Evolutionary conservation across 35 echinoderm and acorn worm genomes (phyloP).

Genomic region (Amphiura filiformis): DNA sequence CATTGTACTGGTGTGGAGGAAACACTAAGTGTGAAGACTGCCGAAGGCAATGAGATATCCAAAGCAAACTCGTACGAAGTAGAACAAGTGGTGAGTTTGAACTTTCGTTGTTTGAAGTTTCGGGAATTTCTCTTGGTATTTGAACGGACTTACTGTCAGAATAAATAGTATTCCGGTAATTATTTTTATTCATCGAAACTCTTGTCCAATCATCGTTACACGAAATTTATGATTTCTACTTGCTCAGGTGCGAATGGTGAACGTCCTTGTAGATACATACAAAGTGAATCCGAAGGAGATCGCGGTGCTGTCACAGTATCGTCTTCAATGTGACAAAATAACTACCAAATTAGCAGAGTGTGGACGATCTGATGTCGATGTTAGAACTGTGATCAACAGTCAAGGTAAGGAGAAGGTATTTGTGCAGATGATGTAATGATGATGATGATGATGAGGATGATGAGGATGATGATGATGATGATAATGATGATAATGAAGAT

Average conservation of each 20-base stretch:
- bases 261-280: no score
- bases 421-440: no score
- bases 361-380: no score
- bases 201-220: constrained; percentile 33
- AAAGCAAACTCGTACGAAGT: constrained; percentile 60
- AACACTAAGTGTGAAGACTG: constrained; percentile 59
- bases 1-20: constrained; percentile 65
- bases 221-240: constrained; percentile 58
- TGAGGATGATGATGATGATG: no score
- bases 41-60: constrained; percentile 76
- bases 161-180: constrained; percentile 42
- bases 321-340: not conserved
- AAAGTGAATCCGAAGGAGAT: no score
- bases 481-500: no score
- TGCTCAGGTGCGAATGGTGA: not conserved
- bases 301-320: not conserved
- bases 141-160: constrained; percentile 48
- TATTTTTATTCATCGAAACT: constrained; percentile 52
- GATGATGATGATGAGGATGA: no score
- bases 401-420: not conserved
- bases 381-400: not conserved
- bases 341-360: no score
- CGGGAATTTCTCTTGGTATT: no score
- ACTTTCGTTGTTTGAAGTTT: no score
- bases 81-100: constrained; percentile 62